A percentile compares a stretch with the other conserved stretches of the same genome.
Conservation (phyloP, 2,113 vertebrate species). For the Promerops cafer region DNA sequence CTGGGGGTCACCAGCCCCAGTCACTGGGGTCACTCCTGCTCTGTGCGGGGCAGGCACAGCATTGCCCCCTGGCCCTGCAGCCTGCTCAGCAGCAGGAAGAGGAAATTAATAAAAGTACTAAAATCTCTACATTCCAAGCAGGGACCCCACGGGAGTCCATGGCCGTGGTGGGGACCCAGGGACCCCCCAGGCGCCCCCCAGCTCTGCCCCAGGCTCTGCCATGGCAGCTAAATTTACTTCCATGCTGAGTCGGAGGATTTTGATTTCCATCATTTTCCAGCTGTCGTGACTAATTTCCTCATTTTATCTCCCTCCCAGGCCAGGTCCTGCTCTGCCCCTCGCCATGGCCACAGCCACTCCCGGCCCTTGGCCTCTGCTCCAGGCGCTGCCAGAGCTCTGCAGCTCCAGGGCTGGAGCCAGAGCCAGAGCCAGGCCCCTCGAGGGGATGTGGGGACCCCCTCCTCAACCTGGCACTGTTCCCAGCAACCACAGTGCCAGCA, state of each 20-base stretch:
- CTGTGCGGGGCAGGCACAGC: not conserved
- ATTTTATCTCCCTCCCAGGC: not conserved
- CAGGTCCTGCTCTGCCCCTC: fast-evolving
- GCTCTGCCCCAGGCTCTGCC: not conserved
- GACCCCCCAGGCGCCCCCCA: not conserved
- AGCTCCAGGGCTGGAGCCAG: not conserved
- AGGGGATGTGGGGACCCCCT: not conserved
- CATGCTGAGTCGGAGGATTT: not conserved
- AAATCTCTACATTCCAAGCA: not conserved
- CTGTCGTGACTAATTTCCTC: not conserved
- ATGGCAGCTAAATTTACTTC: not conserved
- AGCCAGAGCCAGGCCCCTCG: not conserved
- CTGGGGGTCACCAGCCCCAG: not conserved
- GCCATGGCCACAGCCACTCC: fast-evolving
- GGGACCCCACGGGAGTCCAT: not conserved
- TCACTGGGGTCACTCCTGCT: not conserved
- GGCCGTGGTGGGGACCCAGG: not conserved
- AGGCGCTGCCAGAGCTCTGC: not conserved
- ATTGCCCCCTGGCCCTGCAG: fast-evolving
- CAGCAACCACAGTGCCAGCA: not conserved
- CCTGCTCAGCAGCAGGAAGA: not conserved
- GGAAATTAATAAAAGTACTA: not conserved
- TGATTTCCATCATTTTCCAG: not conserved
- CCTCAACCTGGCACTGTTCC: fast-evolving
- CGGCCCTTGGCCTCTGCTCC: not conserved